phyloP scores from a whole-genome alignment of 2,888 invertebrate genomes.

The Euplexia lucipara region DNA sequence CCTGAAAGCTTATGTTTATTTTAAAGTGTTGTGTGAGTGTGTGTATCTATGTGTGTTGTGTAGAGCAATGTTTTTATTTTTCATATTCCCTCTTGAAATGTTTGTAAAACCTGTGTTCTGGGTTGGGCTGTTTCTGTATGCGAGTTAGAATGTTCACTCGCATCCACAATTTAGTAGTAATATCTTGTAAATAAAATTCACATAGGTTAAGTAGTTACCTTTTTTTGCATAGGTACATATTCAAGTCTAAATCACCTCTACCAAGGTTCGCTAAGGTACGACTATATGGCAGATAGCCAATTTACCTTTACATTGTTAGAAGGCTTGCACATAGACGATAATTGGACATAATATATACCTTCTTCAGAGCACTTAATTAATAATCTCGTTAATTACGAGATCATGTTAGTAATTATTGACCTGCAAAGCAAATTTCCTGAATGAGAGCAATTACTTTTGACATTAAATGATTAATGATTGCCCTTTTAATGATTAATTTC shows the following conservation, averaged over 20 bases:
- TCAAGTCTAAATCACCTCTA: conserved; percentile 4
- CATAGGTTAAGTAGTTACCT: too few species aligned
- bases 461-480: neutral
- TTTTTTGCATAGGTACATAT: conserved; percentile 12
- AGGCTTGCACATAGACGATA: neutral
- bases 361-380: conserved; percentile 8
- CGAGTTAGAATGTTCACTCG: too few species aligned
- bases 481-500: too few species aligned
- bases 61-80: neutral
- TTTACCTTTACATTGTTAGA: conserved; percentile 6
- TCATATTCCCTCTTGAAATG: conserved; percentile 1
- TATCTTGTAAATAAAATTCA: too few species aligned
- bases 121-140: too few species aligned
- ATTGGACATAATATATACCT: neutral
- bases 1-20: neutral
- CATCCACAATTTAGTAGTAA: too few species aligned
- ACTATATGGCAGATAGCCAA: conserved; percentile 15
- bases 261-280: neutral
- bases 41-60: too few species aligned
- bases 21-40: too few species aligned
- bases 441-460: neutral
- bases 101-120: too few species aligned
- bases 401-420: neutral
- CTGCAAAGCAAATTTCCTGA: neutral
- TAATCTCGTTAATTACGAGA: neutral